Evolutionary conservation across 2,888 invertebrate genomes (phyloP), one percentile per base, ranked within the genome.

Genomic region (Ceraclea dissimilis): DNA sequence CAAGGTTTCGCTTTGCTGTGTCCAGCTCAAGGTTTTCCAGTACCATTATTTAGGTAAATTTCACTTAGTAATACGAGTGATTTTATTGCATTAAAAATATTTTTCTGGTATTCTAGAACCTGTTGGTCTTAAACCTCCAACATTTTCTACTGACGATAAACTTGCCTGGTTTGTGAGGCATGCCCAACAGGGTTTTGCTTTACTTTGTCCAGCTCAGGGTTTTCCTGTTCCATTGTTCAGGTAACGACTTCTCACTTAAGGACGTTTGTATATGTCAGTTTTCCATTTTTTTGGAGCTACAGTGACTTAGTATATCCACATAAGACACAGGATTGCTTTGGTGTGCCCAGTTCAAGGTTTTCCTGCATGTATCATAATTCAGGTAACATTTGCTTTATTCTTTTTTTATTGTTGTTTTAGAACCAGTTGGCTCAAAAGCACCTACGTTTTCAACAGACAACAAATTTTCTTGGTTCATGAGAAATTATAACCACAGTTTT

Each of bases 211-310:
- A 46, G 86, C 86, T 26, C 86, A 88, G 77, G 85, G 82, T 65
- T 86, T 79, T 69, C 89, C 88, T 48, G 81, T 86, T 64, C 88
- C 88, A 64, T 68, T 82, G 59, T 84, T 83, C 79, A 84, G 85
- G 85, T 88, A 78, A 75, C 72, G 22, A 44, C 18, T 26, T n/a
- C 26, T 26, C 26, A 26, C 26, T 26, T 26, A 26, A 26, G 10
- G 10, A 26, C 10, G 26, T 26, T 26, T 26, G 26, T 26, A 26
- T 4, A 26, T n/a, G 26, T 10, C 26, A 4, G 26, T 26, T 76
- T 58, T 52, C 76, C 78, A 26, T 71, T 71, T 61, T 72, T 78
- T 64, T 71, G 72, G 48, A 69, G 73, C 18, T 71, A 73, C 56
- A 69, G 70, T 63, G 67, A 73, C 60, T 70, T 70, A 64, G 68